Conservation (phyloP, 2,113 vertebrate species). For the Anoplopoma fimbria region DNA sequence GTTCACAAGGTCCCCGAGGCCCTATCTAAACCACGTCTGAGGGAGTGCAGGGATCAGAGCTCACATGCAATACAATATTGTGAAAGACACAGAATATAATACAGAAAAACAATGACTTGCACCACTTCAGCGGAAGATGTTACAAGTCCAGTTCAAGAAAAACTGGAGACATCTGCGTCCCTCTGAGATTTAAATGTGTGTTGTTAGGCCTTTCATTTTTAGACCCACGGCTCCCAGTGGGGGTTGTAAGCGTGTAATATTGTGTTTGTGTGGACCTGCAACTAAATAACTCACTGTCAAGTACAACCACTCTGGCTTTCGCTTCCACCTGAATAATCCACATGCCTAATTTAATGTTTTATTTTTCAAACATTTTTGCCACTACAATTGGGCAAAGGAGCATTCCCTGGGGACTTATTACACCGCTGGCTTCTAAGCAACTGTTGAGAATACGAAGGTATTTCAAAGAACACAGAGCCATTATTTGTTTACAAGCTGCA, state of each 20-base stretch:
- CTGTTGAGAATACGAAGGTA: conserved; percentile 69
- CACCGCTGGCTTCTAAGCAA: conserved; percentile 65
- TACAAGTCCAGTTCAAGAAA: conserved; percentile 80
- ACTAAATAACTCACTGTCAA: conserved; percentile 85
- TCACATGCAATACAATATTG: conserved; percentile 51
- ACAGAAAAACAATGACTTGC: conserved; percentile 61
- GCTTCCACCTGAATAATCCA: conserved; percentile 76
- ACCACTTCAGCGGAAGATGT: conserved; percentile 73
- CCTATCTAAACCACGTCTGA: conserved; percentile 52
- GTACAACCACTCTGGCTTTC: conserved; percentile 66
- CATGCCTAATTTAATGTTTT: conserved; percentile 71
- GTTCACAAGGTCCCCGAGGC: conserved; percentile 67
- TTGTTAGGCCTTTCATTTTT: conserved; percentile 87
- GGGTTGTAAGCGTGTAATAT: conserved; percentile 82
- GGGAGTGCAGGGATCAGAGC: conserved; percentile 64
- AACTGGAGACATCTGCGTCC: conserved; percentile 83
- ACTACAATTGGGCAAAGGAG: conserved; percentile 53
- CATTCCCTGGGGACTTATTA: conserved; percentile 68
- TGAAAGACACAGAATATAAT: conserved; percentile 67
- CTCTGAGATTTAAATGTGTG: conserved; percentile 82
- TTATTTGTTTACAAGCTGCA: conserved; percentile 72
- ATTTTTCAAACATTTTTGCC: conserved; percentile 52
- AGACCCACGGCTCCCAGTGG: conserved; percentile 80
- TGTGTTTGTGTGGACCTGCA: conserved; percentile 80
- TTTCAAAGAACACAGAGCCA: conserved; percentile 65